Conservation (phyloP, 2,888 invertebrate species). For the Meta bourneti region DNA sequence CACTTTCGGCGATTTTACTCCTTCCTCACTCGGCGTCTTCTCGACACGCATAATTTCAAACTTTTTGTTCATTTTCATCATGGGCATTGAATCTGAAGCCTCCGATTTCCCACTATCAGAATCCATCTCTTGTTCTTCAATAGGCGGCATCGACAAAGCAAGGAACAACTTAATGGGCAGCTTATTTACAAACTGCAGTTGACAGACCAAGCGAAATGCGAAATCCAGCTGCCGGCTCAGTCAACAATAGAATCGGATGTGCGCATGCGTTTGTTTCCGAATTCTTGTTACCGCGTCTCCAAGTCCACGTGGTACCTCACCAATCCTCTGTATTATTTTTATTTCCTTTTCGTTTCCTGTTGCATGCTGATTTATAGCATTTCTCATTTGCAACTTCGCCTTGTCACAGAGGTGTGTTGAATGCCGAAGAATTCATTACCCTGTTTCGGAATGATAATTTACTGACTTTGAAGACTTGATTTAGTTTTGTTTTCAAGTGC, state of each 20-base stretch:
- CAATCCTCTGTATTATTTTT: slow-evolving; percentile 8
- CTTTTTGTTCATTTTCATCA: slow-evolving; percentile 37
- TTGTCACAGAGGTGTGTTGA: background rate
- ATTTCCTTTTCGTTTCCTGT: slow-evolving; percentile 29
- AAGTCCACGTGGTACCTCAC: slow-evolving; percentile 36
- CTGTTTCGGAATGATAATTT: background rate
- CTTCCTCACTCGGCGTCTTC: slow-evolving; percentile 39
- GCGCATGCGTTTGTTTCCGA: slow-evolving; percentile 67
- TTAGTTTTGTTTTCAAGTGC: too few species aligned
- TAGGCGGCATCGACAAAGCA: background rate
- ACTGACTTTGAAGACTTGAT: too few species aligned
- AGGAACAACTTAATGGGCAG: background rate
- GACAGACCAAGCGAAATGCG: background rate
- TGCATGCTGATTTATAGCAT: slow-evolving; percentile 2
- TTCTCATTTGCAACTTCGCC: background rate
- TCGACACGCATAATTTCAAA: slow-evolving; percentile 53
- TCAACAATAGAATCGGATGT: slow-evolving; percentile 43
- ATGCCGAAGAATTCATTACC: background rate
- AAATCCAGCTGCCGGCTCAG: slow-evolving; percentile 58
- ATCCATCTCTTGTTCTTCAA: slow-evolving; percentile 9
- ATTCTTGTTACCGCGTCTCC: slow-evolving; percentile 28
- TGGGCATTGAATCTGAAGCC: slow-evolving; percentile 1
- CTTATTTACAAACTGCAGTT: slow-evolving; percentile 5
- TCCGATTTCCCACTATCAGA: background rate
- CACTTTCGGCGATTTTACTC: slow-evolving; percentile 2